phyloP scores from a whole-genome alignment of 2,888 invertebrate genomes.

The Sylvicola cinctus region DNA sequence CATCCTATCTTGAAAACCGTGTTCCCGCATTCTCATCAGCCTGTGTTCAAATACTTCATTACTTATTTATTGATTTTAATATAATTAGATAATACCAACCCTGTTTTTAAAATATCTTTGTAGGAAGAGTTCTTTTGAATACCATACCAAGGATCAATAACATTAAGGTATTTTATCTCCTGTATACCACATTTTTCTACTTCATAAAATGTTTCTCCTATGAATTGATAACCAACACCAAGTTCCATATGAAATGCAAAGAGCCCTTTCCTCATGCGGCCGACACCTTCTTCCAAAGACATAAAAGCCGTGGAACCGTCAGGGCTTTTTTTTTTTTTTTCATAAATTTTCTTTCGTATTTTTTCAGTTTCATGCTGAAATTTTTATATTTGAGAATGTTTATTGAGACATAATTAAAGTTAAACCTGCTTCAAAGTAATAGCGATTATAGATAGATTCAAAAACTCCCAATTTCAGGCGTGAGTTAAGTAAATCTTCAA shows the following conservation, averaged over 20 bases:
- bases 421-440: conserved; percentile 42
- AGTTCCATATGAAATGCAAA: conserved; percentile 49
- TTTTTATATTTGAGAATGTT: conserved; percentile 2
- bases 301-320: conserved; percentile 35
- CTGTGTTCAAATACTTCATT: conserved; percentile 17
- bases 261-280: conserved; percentile 32
- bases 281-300: conserved; percentile 38
- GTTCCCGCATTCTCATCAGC: conserved; percentile 32
- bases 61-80: conserved; percentile 9
- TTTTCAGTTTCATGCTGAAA: conserved; percentile 40
- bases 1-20: conserved; percentile 35
- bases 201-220: conserved; percentile 43
- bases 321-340: conserved; percentile 39
- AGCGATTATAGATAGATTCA: conserved; percentile 44
- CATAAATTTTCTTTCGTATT: conserved; percentile 36
- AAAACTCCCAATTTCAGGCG: conserved; percentile 43
- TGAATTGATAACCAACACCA: conserved; percentile 41
- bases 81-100: conserved; percentile 20
- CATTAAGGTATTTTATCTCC: conserved; percentile 41
- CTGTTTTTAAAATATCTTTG: conserved; percentile 39
- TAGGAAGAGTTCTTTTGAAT: conserved; percentile 39
- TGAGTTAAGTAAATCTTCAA: conserved; percentile 41
- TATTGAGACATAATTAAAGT: background rate
- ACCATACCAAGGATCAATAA: conserved; percentile 40
- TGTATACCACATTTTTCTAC: conserved; percentile 48